Evolutionary conservation across 2,113 vertebrate species (phyloP).

Genomic region (Catharus fuscescens): DNA sequence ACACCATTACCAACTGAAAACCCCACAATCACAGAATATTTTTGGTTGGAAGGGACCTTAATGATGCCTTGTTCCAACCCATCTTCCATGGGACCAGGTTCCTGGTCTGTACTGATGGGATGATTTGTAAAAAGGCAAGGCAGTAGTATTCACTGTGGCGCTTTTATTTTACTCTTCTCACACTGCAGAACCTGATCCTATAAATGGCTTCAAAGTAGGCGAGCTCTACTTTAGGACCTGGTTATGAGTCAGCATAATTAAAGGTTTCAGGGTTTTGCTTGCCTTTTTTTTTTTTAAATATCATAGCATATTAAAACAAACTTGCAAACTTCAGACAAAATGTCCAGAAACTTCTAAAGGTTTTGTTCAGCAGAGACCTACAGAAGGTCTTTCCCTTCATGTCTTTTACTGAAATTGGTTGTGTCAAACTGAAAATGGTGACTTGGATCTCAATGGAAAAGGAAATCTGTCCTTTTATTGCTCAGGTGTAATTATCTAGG

Average conservation of each 20-base stretch:
- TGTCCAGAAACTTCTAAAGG: neutral
- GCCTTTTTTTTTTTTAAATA: neutral
- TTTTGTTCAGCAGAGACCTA: neutral
- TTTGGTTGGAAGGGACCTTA: neutral
- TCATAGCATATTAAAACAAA: neutral
- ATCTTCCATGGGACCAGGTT: neutral
- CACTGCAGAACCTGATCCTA: slow-evolving; percentile 17
- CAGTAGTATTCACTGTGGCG: neutral
- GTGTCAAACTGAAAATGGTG: neutral
- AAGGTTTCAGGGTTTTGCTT: neutral
- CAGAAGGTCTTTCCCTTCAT: neutral
- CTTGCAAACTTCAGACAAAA: neutral
- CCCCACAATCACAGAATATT: no score
- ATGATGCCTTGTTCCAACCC: neutral
- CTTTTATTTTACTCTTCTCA: neutral
- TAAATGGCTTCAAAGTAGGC: slow-evolving; percentile 42
- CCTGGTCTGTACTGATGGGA: neutral
- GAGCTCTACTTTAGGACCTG: slow-evolving; percentile 15
- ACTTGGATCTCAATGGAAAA: neutral
- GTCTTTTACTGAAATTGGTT: neutral
- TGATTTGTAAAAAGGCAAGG: neutral
- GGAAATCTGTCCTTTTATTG: neutral
- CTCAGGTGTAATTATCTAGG: neutral
- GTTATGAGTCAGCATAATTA: slow-evolving; percentile 32
- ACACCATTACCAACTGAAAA: neutral